Base-by-base conservation (phyloP, 2,113 vertebrate species). In the Formicarius rufipectus region DNA sequence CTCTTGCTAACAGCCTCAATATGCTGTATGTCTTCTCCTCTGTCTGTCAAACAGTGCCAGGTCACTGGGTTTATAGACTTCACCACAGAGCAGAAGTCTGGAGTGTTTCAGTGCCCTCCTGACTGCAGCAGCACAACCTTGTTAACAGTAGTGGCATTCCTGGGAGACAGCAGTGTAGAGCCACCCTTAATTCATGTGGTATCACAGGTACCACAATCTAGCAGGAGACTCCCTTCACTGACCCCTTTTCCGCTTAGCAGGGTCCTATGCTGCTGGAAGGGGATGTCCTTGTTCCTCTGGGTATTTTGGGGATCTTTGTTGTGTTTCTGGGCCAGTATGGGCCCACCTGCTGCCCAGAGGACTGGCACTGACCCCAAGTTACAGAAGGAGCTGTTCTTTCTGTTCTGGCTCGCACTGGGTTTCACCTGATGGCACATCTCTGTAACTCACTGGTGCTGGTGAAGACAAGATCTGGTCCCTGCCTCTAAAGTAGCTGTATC, bases 1-100 rank as follows among this genome's bases (percentile, higher is more conserved):
- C 79, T 83, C 85, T 67, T 81, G 94, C 86, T 93, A 89, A 95
- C 89, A 90, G 80, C 52, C 31, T 56, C 94, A 95, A 91, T 96
- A 87, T 93, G 86, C 68, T 89, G 47, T 15, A 11, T 52, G 83
- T 92, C 94, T 92, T 7, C 72, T 84, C 37, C 45, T 62, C 79
- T 89, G 64, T 27, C 80, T 92, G 50, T 85, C 82, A 73, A 14
- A 78, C 67, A 67, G 67, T 17, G 2, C 31, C 88, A 80, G 84
- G 86, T 88, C 79, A 50, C 27, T 30, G 75, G 49, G 63, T 86
- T 92, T 76, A 23, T 14, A 87, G 78, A 12, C 62, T 87, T 71
- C 35, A 10, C 30, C 0, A 2, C 63, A 37, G 73, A 71, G 50
- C 59, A 83, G 35, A 27, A 77, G 25, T 3, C 63, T 74, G 55